Percentiles rank a stretch among this genome's conserved stretches.
These are phyloP conservation scores for Saturnia japonica DNA, from an alignment of 2,888 invertebrate species.

Conservation along the genomic window DNA sequence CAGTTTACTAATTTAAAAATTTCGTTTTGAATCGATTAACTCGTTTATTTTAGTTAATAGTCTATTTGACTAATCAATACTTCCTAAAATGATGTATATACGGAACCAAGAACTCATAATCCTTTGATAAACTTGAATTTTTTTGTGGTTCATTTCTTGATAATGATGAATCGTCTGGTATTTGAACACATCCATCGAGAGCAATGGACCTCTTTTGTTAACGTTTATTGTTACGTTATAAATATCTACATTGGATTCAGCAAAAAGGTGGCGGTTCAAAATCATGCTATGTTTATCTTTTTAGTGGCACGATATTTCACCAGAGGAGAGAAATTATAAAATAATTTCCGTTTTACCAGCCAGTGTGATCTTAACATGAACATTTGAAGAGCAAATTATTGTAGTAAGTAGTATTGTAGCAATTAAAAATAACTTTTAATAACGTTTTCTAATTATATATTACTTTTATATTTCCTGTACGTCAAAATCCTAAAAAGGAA, in stretches of 20 bases:
- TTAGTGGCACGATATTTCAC: slow-evolving; percentile 7
- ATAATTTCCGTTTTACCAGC: neutral
- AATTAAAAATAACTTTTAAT: neutral
- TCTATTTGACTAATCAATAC: neutral
- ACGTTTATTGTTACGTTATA: slow-evolving; percentile 37
- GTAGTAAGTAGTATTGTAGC: neutral
- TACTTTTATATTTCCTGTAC: neutral
- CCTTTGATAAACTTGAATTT: slow-evolving; percentile 25
- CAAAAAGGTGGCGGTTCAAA: slow-evolving; percentile 1
- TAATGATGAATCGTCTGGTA: slow-evolving; percentile 65
- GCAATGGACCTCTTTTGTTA: slow-evolving; percentile 40
- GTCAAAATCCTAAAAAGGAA: neutral
- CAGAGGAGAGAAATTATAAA: neutral
- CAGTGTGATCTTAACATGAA: neutral
- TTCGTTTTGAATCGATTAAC: neutral
- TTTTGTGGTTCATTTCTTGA: slow-evolving; percentile 63
- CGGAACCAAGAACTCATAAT: neutral
- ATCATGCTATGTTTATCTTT: slow-evolving; percentile 10
- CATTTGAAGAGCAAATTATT: neutral
- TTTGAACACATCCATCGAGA: slow-evolving; percentile 56
- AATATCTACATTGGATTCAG: slow-evolving; percentile 24
- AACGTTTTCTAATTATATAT: neutral
- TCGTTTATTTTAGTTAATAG: neutral
- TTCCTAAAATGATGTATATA: neutral
- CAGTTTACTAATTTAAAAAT: too few species aligned